Percentiles rank a stretch among this genome's conserved stretches.
Conservation (phyloP, 2,888 invertebrate species). For the Schrankia costaestrigalis region DNA sequence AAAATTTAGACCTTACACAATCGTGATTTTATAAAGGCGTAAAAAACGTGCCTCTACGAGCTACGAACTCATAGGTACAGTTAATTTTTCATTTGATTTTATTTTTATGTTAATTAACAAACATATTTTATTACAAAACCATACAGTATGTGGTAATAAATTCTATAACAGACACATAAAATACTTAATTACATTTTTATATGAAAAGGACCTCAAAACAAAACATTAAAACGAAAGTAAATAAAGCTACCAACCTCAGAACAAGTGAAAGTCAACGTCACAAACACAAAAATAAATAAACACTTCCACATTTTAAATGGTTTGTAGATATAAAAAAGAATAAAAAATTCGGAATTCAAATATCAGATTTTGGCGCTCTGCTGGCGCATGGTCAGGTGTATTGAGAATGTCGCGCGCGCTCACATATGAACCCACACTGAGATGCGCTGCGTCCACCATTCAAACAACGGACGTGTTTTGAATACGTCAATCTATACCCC, state of each 20-base stretch:
- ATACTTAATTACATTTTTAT: too few species aligned
- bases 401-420: constrained; percentile 60
- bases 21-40: too few species aligned
- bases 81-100: too few species aligned
- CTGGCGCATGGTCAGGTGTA: constrained; percentile 52
- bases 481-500: constrained; percentile 54
- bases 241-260: constrained; percentile 56
- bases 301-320: constrained; percentile 66
- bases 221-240: constrained; percentile 33
- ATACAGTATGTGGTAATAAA: too few species aligned
- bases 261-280: constrained; percentile 58
- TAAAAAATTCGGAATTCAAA: constrained; percentile 39
- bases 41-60: too few species aligned
- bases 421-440: constrained; percentile 63
- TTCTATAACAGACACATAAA: too few species aligned
- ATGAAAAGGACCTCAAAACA: neutral
- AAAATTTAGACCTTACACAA: too few species aligned
- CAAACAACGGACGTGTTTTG: constrained; percentile 58
- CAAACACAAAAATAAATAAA: constrained; percentile 58
- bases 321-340: constrained; percentile 38
- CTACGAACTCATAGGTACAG: too few species aligned
- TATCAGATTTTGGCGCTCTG: constrained; percentile 59
- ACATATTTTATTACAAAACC: too few species aligned
- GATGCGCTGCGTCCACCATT: constrained; percentile 44
- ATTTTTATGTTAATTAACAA: too few species aligned